Evolutionary conservation across 1,140 invertebrate genomes (phyloP), one percentile per base, ranked within the genome.

Genomic region (Holcopasites calliopsidis): DNA sequence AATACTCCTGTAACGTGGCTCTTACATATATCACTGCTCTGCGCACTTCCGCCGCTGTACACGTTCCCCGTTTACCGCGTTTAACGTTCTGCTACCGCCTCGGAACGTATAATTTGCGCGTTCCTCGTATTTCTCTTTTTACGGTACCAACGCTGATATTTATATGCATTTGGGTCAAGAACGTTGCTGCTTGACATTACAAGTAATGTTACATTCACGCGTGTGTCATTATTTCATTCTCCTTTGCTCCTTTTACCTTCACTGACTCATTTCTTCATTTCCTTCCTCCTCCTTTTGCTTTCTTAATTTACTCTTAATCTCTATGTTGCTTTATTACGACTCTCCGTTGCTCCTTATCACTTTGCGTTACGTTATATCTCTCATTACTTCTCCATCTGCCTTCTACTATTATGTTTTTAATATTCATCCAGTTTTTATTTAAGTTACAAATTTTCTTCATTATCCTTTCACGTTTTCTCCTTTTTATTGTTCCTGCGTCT

Each of bases 91-190:
- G 52, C 52, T 68, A 66, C 64, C 72, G 64, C n/a, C 16, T 21
- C 23, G 13, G 26, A 66, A 66, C 64, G 13, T 68, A 31, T 57
- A 57, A 75, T 75, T 75, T 75, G 16, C 55, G 47, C 35, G 52
- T 57, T 70, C 55, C 7, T 35, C 38, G 21, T 44, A 28, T 58
- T 77, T 80, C 49, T 64, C 31, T 44, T 72, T 77, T 77, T 58
- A 72, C 16, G 35, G 11, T 64, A 64, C 44, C 60, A 65, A 80
- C 77, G 70, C 57, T 52, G 42, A 77, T 70, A 77, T 78, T 62
- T 52, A 23, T 72, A 87, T 88, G 86, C 83, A 89, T 88, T 85
- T 87, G 76, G 87, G 88, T 90, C 88, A 89, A 90, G 89, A 90
- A 87, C 89, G 78, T 83, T 66, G 83, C 52, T 54, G 49, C 50